phyloP scores from a whole-genome alignment of 2,888 invertebrate genomes.

The Nephrotoma flavescens region DNA sequence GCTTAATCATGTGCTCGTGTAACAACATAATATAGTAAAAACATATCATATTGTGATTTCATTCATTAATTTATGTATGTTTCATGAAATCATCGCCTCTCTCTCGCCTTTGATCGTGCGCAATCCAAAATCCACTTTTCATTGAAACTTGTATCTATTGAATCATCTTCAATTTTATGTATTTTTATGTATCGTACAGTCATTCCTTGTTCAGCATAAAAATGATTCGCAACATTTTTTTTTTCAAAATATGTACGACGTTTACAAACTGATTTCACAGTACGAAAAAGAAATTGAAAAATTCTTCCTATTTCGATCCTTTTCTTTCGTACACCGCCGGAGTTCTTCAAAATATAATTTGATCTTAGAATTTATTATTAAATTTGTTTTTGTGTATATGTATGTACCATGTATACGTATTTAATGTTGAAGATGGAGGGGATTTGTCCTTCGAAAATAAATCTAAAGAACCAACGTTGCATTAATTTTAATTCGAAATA shows the following conservation, averaged over 20 bases:
- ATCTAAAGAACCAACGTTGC: conserved; percentile 1
- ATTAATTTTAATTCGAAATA: conserved; percentile 4
- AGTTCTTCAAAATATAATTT: background rate
- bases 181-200: background rate
- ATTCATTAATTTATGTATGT: background rate
- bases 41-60: background rate
- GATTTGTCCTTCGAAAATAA: background rate
- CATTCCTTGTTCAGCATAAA: background rate
- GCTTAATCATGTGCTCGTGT: background rate
- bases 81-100: background rate
- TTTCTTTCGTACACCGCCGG: background rate
- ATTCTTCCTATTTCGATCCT: background rate
- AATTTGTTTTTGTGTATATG: background rate
- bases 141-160: background rate
- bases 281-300: background rate
- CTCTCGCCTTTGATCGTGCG: background rate
- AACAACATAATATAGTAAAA: background rate
- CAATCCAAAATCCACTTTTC: background rate
- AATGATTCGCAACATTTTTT: background rate
- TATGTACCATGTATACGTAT: background rate
- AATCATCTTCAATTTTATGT: no score
- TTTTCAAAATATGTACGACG: background rate
- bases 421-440: background rate
- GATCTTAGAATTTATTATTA: background rate
- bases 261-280: background rate